Base-by-base conservation (phyloP, 2,888 invertebrate genomes). In the Temnothorax ravouxi region DNA sequence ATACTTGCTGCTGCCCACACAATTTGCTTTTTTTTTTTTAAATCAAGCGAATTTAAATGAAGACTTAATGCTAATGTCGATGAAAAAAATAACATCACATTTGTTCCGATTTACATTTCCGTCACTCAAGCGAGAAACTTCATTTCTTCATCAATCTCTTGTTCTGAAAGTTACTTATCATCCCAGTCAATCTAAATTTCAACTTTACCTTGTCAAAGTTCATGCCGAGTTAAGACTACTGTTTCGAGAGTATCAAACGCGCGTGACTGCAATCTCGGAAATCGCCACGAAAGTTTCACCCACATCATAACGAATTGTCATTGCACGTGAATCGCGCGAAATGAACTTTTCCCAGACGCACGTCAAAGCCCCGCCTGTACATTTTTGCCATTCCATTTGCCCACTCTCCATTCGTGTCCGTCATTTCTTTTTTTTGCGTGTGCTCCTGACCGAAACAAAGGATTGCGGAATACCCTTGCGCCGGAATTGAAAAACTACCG, bases 311-410 rank as follows among this genome's bases (percentile, higher is more conserved):
- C 47, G 41, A 80, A 80, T 80, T 80, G 59, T 71, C 59, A 59
- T 71, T 59, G 79, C 79, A 38, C 79, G 71, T 80, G 59, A 80
- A 71, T 80, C 72, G 59, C 29, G 6, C 72, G 41, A 80, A 72
- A 71, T 80, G n/a, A 80, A 47, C 59, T 59, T 79, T 69, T 67
- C 34, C 13, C 13, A 25, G 18, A 47, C 21, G 9, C 25, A 13
- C 47, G 18, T 71, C 72, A 80, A 80, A 80, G 59, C 2, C 3
- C 3, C 54, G 41, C 59, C 47, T 47, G 25, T 76, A 34, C 64
- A 79, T 56, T 82, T 82, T 76, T 66, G 3, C 59, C 34, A 47
- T 47, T 56, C 34, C 71, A 71, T 59, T 69, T 79, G 21, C 56
- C 25, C 25, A 41, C 64, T 66, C 64, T 56, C 50, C 18, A 79